These are phyloP conservation scores for Beroe forskalii DNA, from an alignment of 37 sponge, comb jelly and placozoan genomes.

Conservation along the genomic window DNA sequence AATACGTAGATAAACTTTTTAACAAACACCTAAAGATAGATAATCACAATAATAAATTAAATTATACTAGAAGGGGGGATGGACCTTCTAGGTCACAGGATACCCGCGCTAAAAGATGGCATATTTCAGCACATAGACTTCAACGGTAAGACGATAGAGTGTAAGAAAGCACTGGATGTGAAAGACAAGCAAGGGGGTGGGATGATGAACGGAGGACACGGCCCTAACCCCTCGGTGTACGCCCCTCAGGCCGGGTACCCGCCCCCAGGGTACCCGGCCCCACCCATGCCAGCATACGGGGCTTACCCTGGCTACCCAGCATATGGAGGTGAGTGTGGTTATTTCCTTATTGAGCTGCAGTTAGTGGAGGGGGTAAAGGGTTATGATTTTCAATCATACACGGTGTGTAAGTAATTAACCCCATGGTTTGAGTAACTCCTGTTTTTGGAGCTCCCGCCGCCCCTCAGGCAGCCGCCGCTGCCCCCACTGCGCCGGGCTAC, in stretches of 20 bases:
- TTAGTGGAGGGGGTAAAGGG: too few relatives aligned
- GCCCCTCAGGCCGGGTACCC: slow-evolving; percentile 10
- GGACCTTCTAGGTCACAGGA: too few relatives aligned
- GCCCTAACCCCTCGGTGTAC: slow-evolving; percentile 51
- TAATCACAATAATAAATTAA: too few relatives aligned
- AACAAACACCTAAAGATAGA: too few relatives aligned
- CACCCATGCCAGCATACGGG: slow-evolving; percentile 19
- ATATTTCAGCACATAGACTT: slow-evolving; percentile 65
- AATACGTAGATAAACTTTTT: too few relatives aligned
- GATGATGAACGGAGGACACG: neutral
- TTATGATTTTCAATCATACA: too few relatives aligned
- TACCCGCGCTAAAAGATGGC: too few relatives aligned
- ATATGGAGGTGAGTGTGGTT: slow-evolving; percentile 62
- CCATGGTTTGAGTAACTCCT: too few relatives aligned
- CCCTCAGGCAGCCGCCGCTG: neutral
- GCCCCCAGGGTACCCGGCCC: slow-evolving; percentile 33
- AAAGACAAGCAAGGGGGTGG: neutral
- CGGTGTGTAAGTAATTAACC: too few relatives aligned
- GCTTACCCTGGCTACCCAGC: slow-evolving; percentile 14
- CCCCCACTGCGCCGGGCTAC: slow-evolving; percentile 40
- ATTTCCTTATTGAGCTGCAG: too few relatives aligned
- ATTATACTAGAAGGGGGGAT: too few relatives aligned
- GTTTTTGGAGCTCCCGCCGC: too few relatives aligned
- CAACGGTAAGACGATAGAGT: slow-evolving; percentile 58
- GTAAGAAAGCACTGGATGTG: slow-evolving; percentile 55